Percentiles rank a stretch among this genome's conserved stretches.
These are phyloP conservation scores for Cosmorhoe ocellata DNA, from an alignment of 2,888 invertebrate species.

Conservation along the genomic window DNA sequence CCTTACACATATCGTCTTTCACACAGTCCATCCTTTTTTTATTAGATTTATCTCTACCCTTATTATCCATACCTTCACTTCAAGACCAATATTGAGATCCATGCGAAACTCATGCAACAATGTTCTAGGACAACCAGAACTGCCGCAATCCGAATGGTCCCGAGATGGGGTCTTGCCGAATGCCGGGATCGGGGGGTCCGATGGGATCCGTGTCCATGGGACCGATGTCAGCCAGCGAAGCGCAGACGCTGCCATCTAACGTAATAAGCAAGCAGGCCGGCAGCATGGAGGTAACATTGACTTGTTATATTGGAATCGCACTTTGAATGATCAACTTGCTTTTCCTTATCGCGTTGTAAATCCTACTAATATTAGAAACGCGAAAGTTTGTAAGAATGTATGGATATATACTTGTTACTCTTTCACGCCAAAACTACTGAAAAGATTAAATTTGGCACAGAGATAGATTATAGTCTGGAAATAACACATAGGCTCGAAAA, in stretches of 20 bases:
- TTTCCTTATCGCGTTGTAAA: not conserved
- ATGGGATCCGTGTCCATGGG: slow-evolving; percentile 76
- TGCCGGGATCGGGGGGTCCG: slow-evolving; percentile 67
- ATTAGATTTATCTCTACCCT: not conserved
- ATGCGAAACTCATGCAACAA: not conserved
- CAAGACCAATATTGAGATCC: too few species aligned
- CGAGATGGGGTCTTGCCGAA: slow-evolving; percentile 75
- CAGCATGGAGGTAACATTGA: slow-evolving; percentile 87
- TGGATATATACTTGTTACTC: too few species aligned
- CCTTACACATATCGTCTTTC: too few species aligned
- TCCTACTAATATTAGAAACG: too few species aligned
- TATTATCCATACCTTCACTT: too few species aligned
- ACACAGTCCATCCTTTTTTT: too few species aligned
- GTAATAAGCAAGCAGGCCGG: slow-evolving; percentile 89
- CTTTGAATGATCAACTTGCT: slow-evolving; percentile 1
- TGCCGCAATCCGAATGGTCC: slow-evolving; percentile 74
- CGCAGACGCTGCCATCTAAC: slow-evolving; percentile 89
- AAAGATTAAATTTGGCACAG: too few species aligned
- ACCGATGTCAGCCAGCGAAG: slow-evolving; percentile 81
- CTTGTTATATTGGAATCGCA: slow-evolving; percentile 12
- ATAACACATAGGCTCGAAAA: too few species aligned
- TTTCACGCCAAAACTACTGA: too few species aligned
- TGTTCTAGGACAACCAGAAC: slow-evolving; percentile 68
- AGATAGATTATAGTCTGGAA: too few species aligned
- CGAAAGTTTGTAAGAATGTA: too few species aligned